Base-by-base conservation (phyloP, 2,797 vertebrate genomes). In the Crocodylus rhombifer region DNA sequence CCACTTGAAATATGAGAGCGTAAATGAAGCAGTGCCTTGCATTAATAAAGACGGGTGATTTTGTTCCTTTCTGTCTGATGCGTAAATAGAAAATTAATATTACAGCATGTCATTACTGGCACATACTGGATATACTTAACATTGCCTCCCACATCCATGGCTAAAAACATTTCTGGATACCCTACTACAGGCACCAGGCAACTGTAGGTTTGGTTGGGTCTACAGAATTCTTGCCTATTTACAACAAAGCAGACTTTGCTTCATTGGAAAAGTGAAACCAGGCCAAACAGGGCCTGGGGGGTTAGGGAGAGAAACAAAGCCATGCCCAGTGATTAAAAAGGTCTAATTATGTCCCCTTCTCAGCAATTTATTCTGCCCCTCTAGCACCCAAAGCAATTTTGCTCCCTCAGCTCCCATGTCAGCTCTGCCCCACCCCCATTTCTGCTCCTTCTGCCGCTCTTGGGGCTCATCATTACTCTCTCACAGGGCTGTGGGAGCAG, bases 1-100 rank as follows among this genome's bases (percentile, higher is more conserved):
- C 92, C 95, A 92, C 95, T 96, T 91, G 92, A 95, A 90, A 93
- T 82, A 62, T 10, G 78, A 94, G 90, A 94, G 88, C 0, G 1
- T 82, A 60, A 91, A 90, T 5, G 61, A 65, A 93, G 86, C 33
- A 0, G 62, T 91, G 93, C 95, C 87, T 79, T 86, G 92, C 89
- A 90, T 91, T 30, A 2, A 0, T 28, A 58, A 95, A 21, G 69
- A 86, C 84, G 64, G n/a, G 79, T 89, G 81, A 86, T 89, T 84
- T 36, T 33, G 84, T 74, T 76, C 84, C 93, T 74, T 67, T 42
- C 14, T 25, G 42, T 9, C 25, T 51, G 69, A 36, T 42, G 36
- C 36, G 14, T 71, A 26, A 25, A 71, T 15, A 23, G 69, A 23
- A 71, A 21, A 4, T 6, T 7, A 36, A 13, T 14, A 25, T 7